Evolutionary conservation across 2,113 vertebrate genomes (phyloP).

Genomic region (Sorex fumeus): DNA sequence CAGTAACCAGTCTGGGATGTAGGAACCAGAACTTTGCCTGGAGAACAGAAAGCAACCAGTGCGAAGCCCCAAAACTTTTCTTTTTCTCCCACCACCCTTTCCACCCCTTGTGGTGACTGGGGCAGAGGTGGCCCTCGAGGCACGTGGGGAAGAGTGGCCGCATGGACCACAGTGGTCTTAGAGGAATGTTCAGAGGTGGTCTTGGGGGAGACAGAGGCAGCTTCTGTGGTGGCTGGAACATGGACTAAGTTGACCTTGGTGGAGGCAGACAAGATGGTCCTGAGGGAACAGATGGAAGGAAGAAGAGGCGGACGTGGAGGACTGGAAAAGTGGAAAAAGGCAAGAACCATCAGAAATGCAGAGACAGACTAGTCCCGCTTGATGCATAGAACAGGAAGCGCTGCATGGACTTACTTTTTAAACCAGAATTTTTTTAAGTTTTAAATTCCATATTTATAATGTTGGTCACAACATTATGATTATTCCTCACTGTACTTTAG

Average conservation of each 20-base stretch:
- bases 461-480: too few relatives aligned
- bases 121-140: conserved; percentile 94
- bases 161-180: conserved; percentile 93
- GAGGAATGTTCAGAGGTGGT: conserved; percentile 44
- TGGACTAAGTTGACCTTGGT: conserved; percentile 94
- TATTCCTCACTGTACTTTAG: too few relatives aligned
- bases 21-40: too few relatives aligned
- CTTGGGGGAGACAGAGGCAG: conserved; percentile 90
- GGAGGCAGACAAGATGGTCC: conserved; percentile 91
- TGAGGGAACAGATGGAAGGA: conserved; percentile 90
- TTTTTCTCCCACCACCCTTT: conserved; percentile 91
- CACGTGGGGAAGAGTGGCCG: conserved; percentile 91
- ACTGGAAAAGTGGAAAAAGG: conserved; percentile 90
- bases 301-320: conserved; percentile 88
- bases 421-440: too few relatives aligned
- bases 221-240: conserved; percentile 94
- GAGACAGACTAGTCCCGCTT: conserved; percentile 93
- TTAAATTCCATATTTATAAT: too few relatives aligned
- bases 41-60: conserved; percentile 96
- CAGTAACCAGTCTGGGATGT: conserved; percentile 91
- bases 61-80: conserved; percentile 95
- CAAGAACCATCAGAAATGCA: conserved; percentile 93
- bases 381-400: conserved; percentile 73
- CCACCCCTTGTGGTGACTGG: conserved; percentile 93
- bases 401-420: conserved; percentile 75